These are phyloP conservation scores for Cyanocitta stelleri DNA, from an alignment of 2,113 vertebrate species.

Conservation along the genomic window DNA sequence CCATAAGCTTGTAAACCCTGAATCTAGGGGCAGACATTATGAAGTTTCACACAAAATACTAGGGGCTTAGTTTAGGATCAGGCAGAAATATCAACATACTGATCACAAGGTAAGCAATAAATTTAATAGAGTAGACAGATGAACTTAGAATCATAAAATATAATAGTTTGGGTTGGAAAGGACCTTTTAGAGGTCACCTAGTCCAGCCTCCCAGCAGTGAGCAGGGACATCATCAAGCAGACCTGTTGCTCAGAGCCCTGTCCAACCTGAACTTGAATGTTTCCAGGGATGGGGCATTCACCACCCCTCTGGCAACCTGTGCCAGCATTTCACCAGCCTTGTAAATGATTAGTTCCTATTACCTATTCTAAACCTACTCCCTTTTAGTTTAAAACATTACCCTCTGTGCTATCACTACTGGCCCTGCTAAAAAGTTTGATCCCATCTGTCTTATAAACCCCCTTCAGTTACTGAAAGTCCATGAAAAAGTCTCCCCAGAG, in stretches of 20 bases:
- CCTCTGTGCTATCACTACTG: background rate
- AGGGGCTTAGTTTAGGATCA: background rate
- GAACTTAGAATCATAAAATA: background rate
- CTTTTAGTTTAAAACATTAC: background rate
- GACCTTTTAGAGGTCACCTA: background rate
- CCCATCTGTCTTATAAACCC: background rate
- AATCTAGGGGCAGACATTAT: background rate
- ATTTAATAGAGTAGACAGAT: background rate
- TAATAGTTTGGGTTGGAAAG: background rate
- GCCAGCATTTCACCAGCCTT: background rate
- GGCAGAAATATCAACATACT: background rate
- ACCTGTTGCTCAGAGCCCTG: background rate
- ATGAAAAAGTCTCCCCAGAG: background rate
- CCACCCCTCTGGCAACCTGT: background rate
- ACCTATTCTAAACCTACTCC: background rate
- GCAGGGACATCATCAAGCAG: background rate
- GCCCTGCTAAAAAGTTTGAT: background rate
- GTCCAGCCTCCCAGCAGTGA: background rate
- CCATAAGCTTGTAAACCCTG: background rate
- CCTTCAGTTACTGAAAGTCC: background rate
- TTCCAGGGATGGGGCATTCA: background rate
- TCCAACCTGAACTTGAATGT: background rate
- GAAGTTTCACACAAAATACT: background rate
- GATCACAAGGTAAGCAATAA: background rate
- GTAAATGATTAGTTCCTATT: background rate